Conservation (phyloP, 2,113 vertebrate genomes). For the Eurypyga helias region DNA sequence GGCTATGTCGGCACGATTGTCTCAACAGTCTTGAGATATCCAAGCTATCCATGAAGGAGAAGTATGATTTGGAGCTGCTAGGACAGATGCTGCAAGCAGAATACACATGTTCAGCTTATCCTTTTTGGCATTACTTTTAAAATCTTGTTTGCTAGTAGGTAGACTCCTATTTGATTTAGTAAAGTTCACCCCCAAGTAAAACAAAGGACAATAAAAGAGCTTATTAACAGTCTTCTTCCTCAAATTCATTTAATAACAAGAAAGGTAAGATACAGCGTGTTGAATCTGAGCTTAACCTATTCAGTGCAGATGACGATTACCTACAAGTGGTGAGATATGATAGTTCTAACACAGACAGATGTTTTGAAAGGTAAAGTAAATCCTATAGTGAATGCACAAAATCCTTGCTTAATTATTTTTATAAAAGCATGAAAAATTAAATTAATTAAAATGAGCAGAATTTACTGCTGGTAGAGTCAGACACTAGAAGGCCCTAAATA, state of each 20-base stretch:
- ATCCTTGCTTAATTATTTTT: background rate
- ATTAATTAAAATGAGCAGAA: constrained; percentile 13
- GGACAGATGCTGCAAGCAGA: background rate
- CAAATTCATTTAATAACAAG: background rate
- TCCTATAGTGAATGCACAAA: background rate
- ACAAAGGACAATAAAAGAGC: background rate
- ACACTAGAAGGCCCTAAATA: background rate
- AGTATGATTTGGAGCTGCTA: background rate
- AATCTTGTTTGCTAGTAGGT: background rate
- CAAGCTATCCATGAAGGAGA: background rate
- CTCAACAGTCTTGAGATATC: background rate
- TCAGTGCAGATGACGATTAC: background rate
- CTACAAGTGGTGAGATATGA: background rate
- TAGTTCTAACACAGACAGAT: background rate
- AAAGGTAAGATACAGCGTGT: background rate
- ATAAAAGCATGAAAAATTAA: background rate
- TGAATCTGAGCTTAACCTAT: background rate
- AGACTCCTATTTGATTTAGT: background rate
- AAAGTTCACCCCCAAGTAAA: background rate
- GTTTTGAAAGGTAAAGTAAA: constrained; percentile 12
- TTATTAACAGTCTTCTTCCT: background rate
- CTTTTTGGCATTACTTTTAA: background rate
- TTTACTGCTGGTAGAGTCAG: background rate
- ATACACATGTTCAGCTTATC: background rate
- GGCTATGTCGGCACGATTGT: background rate